Conservation (phyloP, 2,797 vertebrate species). For the Ptychobarbus kaznakovi region DNA sequence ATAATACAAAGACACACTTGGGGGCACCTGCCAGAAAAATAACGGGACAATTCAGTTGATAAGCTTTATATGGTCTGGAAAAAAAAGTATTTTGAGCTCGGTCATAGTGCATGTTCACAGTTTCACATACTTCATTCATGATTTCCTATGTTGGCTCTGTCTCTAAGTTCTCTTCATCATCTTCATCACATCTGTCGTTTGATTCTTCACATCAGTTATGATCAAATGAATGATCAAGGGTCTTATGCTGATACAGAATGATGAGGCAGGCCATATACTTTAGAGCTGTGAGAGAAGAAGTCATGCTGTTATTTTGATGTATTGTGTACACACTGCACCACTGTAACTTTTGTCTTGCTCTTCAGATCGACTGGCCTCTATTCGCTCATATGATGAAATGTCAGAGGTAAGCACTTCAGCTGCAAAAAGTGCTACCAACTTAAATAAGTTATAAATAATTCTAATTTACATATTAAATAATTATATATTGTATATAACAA, state of each 20-base stretch:
- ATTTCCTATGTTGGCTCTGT: background rate
- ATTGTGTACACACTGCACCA: background rate
- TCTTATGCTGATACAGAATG: conserved; percentile 1
- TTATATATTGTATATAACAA: background rate
- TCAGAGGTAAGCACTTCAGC: conserved; percentile 78
- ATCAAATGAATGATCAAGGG: background rate
- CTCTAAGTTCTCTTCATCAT: background rate
- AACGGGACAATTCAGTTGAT: background rate
- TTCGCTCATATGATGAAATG: conserved; percentile 87
- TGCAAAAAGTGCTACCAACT: background rate
- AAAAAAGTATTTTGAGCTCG: background rate
- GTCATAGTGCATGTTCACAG: background rate
- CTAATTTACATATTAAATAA: background rate
- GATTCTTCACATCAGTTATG: background rate
- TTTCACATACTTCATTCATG: background rate
- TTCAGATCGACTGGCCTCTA: conserved; percentile 84
- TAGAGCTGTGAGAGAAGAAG: background rate
- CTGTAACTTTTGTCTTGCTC: conserved; percentile 55
- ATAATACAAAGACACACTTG: background rate
- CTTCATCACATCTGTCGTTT: background rate
- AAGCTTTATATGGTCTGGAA: background rate
- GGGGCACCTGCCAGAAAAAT: background rate
- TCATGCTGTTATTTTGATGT: background rate
- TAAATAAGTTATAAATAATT: no score
- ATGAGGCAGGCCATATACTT: background rate